Conservation (phyloP, 2,888 invertebrate species). For the Limnephilus marmoratus region DNA sequence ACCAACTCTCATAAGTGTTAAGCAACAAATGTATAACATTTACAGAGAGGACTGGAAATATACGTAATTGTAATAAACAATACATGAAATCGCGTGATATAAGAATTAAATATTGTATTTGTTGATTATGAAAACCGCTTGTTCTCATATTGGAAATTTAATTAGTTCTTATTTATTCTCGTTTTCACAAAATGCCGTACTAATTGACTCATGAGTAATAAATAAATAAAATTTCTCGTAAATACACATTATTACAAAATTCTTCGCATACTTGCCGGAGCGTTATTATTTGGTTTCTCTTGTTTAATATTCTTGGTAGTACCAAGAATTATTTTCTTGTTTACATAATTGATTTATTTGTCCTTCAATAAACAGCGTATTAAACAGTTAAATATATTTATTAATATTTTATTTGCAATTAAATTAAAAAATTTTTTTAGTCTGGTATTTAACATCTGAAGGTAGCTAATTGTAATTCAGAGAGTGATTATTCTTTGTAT, state of each 20-base stretch:
- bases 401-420: too few relatives aligned
- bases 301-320: background rate
- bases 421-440: too few relatives aligned
- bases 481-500: background rate
- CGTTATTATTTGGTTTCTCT: background rate
- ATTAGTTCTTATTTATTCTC: background rate
- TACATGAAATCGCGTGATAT: background rate
- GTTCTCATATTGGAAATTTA: background rate
- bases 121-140: background rate
- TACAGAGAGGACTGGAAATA: background rate
- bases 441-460: background rate
- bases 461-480: background rate
- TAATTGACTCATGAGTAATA: background rate
- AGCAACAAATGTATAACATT: background rate
- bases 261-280: background rate
- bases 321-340: background rate
- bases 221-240: background rate
- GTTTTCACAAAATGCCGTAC: background rate
- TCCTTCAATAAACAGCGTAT: background rate
- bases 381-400: background rate
- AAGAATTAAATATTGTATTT: background rate
- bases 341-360: background rate
- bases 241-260: too few relatives aligned
- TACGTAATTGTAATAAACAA: background rate
- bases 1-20: background rate